phyloP scores from a whole-genome alignment of 2,888 invertebrate species.

The Cylindroiulus punctatus region DNA sequence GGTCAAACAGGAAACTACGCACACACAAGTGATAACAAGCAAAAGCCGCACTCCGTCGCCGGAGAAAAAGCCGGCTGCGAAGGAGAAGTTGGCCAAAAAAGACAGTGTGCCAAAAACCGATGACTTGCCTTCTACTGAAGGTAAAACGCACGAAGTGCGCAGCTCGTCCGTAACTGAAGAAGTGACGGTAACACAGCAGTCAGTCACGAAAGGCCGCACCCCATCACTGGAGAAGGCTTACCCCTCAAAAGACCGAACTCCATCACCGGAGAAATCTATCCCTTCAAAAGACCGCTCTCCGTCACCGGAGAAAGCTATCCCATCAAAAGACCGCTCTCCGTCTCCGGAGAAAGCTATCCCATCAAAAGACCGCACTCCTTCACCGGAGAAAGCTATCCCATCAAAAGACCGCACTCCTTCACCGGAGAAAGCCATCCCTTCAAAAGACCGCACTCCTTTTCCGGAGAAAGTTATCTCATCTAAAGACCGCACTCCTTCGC shows the following conservation, averaged over 20 bases:
- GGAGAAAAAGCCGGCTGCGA: background rate
- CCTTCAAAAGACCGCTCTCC: background rate
- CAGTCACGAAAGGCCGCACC: background rate
- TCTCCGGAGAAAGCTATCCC: background rate
- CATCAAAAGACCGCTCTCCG: background rate
- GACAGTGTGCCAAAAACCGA: background rate
- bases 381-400: background rate
- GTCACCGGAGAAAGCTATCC: background rate
- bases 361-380: background rate
- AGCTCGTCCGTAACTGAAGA: background rate
- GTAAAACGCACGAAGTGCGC: background rate
- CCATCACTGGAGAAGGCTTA: background rate
- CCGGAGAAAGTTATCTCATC: background rate
- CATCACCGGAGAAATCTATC: background rate
- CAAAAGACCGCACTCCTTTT: background rate
- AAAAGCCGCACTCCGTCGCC: slow-evolving; percentile 21
- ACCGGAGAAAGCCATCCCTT: background rate
- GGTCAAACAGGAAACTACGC: background rate
- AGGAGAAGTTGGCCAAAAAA: background rate
- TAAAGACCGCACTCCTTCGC: background rate
- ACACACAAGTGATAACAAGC: background rate
- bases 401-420: background rate
- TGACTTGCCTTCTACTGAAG: background rate
- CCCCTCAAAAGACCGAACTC: background rate
- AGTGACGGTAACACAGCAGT: background rate